phyloP scores from a whole-genome alignment of 2,888 invertebrate species.

The Ganaspis brasiliensis region DNA sequence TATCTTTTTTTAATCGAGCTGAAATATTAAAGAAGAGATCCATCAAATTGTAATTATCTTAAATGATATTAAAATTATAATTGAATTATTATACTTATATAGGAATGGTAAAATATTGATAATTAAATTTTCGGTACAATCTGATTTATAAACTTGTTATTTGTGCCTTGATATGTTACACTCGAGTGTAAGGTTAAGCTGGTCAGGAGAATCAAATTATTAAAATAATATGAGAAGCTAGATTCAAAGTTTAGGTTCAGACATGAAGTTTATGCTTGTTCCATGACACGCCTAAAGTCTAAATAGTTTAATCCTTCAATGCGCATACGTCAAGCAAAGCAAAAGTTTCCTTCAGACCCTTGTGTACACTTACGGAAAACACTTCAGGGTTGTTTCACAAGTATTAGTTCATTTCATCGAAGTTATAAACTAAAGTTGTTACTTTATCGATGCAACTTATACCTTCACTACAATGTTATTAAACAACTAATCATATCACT shows the following conservation, averaged over 20 bases:
- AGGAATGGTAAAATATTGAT: no score
- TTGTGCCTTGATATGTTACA: neutral
- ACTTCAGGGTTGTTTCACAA: conserved; percentile 9
- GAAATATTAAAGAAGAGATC: no score
- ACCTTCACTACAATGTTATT: neutral
- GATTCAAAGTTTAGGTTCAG: neutral
- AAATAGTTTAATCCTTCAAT: conserved; percentile 39
- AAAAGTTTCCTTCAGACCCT: conserved; percentile 19
- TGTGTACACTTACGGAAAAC: conserved; percentile 14
- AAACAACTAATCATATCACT: conserved; percentile 5
- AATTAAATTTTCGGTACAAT: no score
- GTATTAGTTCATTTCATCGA: conserved; percentile 26
- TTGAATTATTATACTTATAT: no score
- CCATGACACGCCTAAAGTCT: conserved; percentile 27
- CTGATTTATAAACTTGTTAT: neutral
- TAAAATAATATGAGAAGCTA: conserved; percentile 11
- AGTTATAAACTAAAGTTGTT: conserved; percentile 25
- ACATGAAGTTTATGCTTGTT: conserved; percentile 30
- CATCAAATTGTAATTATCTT: no score
- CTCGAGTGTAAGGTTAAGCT: neutral
- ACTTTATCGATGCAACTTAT: conserved; percentile 3
- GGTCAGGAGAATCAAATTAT: conserved; percentile 6
- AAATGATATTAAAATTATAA: no score
- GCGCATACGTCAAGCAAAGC: conserved; percentile 29
- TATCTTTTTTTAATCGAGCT: neutral